Percentiles rank a stretch among this genome's conserved stretches.
phyloP scores from a whole-genome alignment of 2,888 invertebrate species.

The Escarpia spicata region DNA sequence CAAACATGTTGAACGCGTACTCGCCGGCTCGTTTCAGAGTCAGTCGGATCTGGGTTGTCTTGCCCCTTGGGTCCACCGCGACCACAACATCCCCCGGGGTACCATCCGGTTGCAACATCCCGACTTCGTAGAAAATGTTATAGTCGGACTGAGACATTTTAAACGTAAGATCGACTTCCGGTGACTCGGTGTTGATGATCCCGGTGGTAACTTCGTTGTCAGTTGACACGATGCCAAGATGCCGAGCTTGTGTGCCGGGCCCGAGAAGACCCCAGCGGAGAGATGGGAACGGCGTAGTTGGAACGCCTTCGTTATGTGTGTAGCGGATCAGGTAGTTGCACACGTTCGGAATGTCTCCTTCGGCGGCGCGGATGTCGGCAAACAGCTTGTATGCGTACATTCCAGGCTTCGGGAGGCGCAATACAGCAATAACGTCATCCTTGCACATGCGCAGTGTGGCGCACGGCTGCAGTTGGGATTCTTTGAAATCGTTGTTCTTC shows the following conservation, averaged over 20 bases:
- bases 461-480: slow-evolving; percentile 51
- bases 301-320: not conserved
- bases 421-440: slow-evolving; percentile 53
- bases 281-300: not conserved
- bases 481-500: slow-evolving; percentile 49
- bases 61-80: not conserved
- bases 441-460: slow-evolving; percentile 52
- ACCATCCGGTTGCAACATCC: not conserved
- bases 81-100: not conserved
- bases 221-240: not conserved
- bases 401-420: slow-evolving; percentile 57
- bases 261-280: not conserved
- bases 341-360: slow-evolving; percentile 55
- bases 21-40: not conserved
- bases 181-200: not conserved
- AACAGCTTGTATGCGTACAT: slow-evolving; percentile 59
- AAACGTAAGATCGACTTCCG: not conserved
- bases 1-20: slow-evolving; percentile 25
- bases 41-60: not conserved
- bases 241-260: not conserved
- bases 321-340: slow-evolving; percentile 54
- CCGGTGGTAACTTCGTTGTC: not conserved
- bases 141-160: not conserved
- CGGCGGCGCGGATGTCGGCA: slow-evolving; percentile 52
- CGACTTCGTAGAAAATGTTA: not conserved